Evolutionary conservation across 2,113 vertebrate genomes (phyloP).

Genomic region (Semnornis frantzii): DNA sequence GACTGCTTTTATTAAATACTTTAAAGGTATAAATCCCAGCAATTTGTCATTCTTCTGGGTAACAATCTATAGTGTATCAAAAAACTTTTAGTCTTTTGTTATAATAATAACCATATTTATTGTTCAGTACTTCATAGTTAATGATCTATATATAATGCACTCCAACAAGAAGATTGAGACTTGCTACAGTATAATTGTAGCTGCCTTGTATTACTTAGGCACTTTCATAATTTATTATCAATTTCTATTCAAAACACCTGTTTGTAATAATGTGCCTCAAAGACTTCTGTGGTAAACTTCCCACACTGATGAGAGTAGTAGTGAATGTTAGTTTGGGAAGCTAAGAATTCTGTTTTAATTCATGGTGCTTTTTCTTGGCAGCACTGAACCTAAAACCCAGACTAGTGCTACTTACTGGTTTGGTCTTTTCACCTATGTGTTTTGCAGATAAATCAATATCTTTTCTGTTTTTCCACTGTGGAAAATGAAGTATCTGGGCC

Average conservation of each 20-base stretch:
- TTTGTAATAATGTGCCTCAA: background rate
- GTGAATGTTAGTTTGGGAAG: background rate
- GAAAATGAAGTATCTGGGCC: background rate
- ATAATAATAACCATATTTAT: conserved; percentile 40
- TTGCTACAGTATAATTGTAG: background rate
- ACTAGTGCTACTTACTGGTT: background rate
- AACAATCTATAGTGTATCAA: conserved; percentile 12
- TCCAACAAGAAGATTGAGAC: background rate
- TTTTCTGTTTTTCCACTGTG: background rate
- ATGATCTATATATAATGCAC: background rate
- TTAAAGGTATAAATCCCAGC: conserved; percentile 28
- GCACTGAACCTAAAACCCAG: background rate
- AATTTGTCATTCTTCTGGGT: conserved; percentile 16
- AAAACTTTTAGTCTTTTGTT: conserved; percentile 53
- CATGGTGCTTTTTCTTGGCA: background rate
- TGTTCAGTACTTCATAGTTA: conserved; percentile 15
- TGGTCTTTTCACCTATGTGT: background rate
- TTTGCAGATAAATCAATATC: background rate
- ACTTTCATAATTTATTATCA: background rate
- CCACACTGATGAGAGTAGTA: background rate
- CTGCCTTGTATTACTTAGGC: background rate
- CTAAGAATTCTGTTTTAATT: background rate
- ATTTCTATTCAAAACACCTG: background rate
- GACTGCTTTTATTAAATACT: conserved; percentile 36
- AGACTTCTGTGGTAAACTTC: background rate